phyloP scores from a whole-genome alignment of 1,140 invertebrate genomes.

The Kradibia gibbosae region DNA sequence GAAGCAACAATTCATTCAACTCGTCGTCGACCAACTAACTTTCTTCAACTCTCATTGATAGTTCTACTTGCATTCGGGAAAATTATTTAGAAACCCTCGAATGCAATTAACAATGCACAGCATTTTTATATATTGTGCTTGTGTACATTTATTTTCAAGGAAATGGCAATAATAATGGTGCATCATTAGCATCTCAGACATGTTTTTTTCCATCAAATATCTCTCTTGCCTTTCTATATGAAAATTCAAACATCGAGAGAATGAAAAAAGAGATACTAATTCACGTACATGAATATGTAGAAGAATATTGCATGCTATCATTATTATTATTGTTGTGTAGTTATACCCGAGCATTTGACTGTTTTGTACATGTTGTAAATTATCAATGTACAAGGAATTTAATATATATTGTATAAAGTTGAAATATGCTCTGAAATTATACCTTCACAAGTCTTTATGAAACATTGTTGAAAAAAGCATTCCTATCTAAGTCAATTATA shows the following conservation, averaged over 20 bases:
- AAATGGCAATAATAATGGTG: constrained; percentile 27
- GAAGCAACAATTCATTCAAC: not conserved
- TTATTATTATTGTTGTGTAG: no score
- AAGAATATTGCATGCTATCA: no score
- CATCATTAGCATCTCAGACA: not conserved
- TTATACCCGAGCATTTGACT: no score
- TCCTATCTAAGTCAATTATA: no score
- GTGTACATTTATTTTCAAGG: not conserved
- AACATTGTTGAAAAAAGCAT: no score
- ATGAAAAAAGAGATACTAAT: constrained; percentile 1
- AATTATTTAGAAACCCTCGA: constrained; percentile 2
- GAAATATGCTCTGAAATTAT: no score
- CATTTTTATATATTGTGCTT: not conserved
- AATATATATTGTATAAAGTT: no score
- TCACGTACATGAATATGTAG: not conserved
- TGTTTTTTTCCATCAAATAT: constrained; percentile 1
- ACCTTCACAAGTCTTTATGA: no score
- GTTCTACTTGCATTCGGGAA: not conserved
- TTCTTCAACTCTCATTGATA: not conserved
- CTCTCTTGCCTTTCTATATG: not conserved
- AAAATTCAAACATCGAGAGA: not conserved
- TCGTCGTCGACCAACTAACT: not conserved
- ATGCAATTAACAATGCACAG: not conserved
- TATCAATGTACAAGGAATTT: no score
- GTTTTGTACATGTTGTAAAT: no score